Evolutionary conservation across 2,888 invertebrate genomes (phyloP).

Genomic region (Morinoia aosen): DNA sequence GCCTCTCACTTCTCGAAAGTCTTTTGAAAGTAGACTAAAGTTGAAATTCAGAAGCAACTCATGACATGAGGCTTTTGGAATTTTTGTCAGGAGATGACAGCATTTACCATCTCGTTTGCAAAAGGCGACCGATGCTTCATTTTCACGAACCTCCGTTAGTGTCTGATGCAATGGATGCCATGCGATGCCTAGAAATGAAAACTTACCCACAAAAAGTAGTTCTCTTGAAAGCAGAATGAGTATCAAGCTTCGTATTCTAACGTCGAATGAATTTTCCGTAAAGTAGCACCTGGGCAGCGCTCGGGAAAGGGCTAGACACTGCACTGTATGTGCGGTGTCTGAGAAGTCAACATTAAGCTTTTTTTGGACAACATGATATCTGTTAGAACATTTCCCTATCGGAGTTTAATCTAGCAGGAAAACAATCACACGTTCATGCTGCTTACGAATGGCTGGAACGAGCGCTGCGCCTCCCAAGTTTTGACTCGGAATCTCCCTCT

Average conservation of each 20-base stretch:
- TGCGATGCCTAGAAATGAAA: background rate
- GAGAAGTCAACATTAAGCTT: background rate
- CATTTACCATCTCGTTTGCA: background rate
- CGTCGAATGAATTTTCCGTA: background rate
- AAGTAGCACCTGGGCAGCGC: background rate
- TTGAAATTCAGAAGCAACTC: background rate
- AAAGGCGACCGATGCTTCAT: background rate
- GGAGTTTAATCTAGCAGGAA: background rate
- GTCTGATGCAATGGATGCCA: background rate
- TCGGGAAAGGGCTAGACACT: background rate
- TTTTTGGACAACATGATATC: background rate
- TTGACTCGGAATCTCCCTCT: background rate
- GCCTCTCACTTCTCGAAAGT: background rate
- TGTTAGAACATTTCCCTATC: background rate
- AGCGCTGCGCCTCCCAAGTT: background rate
- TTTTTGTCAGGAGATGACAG: background rate
- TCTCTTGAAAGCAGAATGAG: background rate
- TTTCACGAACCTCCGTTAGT: background rate
- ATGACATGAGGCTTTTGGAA: background rate
- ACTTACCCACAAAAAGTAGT: background rate
- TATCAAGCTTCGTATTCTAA: background rate
- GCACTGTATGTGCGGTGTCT: background rate
- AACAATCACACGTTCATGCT: conserved; percentile 21
- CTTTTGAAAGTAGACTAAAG: background rate
- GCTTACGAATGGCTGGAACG: background rate